Evolutionary conservation across 2,888 invertebrate species (phyloP).

Genomic region (Pyralis farinalis): DNA sequence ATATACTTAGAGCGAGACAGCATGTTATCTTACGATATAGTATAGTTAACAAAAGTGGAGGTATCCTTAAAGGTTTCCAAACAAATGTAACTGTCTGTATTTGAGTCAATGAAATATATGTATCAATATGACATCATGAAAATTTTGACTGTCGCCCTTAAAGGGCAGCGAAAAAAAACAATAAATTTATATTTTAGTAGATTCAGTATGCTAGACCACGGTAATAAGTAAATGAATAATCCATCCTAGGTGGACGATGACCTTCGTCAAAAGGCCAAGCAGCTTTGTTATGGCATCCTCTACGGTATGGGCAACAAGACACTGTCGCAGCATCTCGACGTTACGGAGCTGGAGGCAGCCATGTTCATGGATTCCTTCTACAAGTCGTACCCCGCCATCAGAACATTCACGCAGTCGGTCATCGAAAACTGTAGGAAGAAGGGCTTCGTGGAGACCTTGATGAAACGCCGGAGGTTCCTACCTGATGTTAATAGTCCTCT

Average conservation of each 20-base stretch:
- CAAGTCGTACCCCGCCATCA: slow-evolving; percentile 86
- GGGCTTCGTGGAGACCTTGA: slow-evolving; percentile 92
- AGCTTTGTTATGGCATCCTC: slow-evolving; percentile 97
- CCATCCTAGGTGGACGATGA: slow-evolving; percentile 86
- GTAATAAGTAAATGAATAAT: too few relatives aligned
- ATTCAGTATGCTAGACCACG: too few relatives aligned
- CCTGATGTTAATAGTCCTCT: slow-evolving; percentile 86
- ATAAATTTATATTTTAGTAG: too few relatives aligned
- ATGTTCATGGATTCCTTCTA: slow-evolving; percentile 91
- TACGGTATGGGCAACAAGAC: slow-evolving; percentile 97
- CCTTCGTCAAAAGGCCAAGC: slow-evolving; percentile 92
- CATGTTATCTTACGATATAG: too few relatives aligned
- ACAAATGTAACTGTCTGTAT: too few relatives aligned
- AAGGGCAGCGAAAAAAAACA: too few relatives aligned
- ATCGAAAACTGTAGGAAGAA: slow-evolving; percentile 83
- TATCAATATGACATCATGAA: too few relatives aligned
- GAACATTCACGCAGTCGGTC: slow-evolving; percentile 73
- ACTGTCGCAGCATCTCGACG: slow-evolving; percentile 88
- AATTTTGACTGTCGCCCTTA: too few relatives aligned
- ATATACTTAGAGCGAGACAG: too few relatives aligned
- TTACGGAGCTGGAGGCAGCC: slow-evolving; percentile 89
- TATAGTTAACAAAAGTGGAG: too few relatives aligned
- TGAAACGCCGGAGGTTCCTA: slow-evolving; percentile 89
- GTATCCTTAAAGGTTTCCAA: too few relatives aligned
- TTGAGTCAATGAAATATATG: too few relatives aligned